Conservation (phyloP, 2,113 vertebrate species). For the Pipra filicauda region DNA sequence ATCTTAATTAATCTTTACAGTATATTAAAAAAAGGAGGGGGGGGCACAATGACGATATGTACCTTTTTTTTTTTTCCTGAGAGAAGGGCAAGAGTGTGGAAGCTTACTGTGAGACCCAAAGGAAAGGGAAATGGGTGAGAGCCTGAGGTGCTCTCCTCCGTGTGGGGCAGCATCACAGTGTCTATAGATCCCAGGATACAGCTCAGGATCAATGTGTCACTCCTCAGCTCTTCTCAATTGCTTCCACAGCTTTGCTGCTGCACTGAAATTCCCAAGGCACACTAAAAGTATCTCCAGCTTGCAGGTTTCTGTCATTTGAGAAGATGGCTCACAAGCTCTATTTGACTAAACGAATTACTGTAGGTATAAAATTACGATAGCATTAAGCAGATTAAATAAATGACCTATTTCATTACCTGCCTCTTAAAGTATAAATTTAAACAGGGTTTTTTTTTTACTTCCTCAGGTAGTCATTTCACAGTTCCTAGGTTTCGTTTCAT, state of each 20-base stretch:
- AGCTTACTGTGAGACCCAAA: neutral
- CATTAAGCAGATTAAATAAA: neutral
- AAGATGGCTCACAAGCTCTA: neutral
- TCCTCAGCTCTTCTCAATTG: rapidly evolving
- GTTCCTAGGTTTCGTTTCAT: neutral
- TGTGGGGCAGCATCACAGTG: rapidly evolving
- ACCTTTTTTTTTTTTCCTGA: neutral
- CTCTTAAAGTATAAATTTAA: neutral
- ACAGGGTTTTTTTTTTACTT: neutral
- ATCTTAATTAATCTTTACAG: neutral
- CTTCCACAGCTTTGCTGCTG: neutral
- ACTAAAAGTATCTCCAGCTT: neutral
- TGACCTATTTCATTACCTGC: neutral
- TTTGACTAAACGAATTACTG: neutral
- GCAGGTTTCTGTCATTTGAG: neutral
- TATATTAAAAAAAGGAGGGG: neutral
- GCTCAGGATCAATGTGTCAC: neutral
- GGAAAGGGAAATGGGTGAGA: neutral
- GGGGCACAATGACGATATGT: neutral
- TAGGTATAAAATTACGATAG: neutral
- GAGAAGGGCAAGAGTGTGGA: neutral
- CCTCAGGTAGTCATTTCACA: neutral
- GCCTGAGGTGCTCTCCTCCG: neutral
- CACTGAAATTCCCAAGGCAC: neutral
- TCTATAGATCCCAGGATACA: neutral